phyloP scores from a whole-genome alignment of 1,140 invertebrate species.

The Pinna nobilis region DNA sequence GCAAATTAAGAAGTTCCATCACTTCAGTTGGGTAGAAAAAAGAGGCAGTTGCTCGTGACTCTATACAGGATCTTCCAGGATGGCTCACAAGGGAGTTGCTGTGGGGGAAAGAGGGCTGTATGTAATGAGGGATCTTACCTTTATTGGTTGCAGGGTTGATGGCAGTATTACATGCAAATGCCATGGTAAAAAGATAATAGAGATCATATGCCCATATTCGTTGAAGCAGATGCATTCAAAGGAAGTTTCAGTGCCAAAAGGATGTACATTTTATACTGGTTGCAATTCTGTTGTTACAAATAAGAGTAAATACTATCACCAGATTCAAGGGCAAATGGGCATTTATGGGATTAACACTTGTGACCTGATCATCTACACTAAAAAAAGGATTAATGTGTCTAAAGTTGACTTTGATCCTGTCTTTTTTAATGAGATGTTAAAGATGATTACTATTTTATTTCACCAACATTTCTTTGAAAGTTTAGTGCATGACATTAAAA shows the following conservation, averaged over 20 bases:
- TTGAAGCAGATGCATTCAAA: constrained; percentile 17
- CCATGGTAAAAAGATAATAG: constrained; percentile 10
- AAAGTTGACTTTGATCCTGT: constrained; percentile 6
- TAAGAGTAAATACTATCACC: constrained; percentile 3
- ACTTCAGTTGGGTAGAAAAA: constrained; percentile 22
- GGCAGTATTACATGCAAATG: constrained; percentile 16
- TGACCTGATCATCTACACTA: constrained; percentile 27
- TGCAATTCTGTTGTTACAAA: background rate
- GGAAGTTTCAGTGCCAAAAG: constrained; percentile 27
- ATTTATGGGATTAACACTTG: constrained; percentile 14
- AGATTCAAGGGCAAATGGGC: constrained; percentile 35
- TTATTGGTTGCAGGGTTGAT: constrained; percentile 22
- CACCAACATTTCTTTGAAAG: constrained; percentile 1
- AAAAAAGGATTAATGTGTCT: constrained; percentile 27
- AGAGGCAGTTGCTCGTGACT: constrained; percentile 15
- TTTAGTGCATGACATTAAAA: background rate
- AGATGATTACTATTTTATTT: constrained; percentile 12
- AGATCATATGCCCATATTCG: constrained; percentile 22
- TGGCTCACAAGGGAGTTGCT: background rate
- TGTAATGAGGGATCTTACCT: constrained; percentile 15
- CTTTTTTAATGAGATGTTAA: constrained; percentile 19
- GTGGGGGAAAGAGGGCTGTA: constrained; percentile 5
- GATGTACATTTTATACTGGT: background rate
- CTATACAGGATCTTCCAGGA: constrained; percentile 4
- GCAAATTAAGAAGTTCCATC: background rate